Evolutionary conservation across 1,140 invertebrate species (phyloP), one percentile per base, ranked within the genome.

Genomic region (Drosophila repletoides): DNA sequence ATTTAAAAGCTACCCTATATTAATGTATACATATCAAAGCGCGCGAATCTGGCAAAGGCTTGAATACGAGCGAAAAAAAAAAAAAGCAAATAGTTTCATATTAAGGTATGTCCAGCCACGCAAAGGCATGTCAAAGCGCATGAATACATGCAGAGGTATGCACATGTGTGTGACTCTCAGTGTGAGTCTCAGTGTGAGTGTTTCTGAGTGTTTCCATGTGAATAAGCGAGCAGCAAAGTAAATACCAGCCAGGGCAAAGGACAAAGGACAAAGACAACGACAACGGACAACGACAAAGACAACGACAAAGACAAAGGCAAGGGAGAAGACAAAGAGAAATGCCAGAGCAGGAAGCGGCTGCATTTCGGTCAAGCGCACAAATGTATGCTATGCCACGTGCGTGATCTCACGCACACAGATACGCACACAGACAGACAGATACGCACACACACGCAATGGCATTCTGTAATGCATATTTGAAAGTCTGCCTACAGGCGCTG

Each of bases 321-420:
- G 5, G 6, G 34, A 24, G n/a, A 52, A 68, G 51, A 59, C 68
- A 49, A 49, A 52, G 65, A 49, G 56, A 61, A 68, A 72, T 61
- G 58, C 56, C 55, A 43, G 29, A 71, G 65, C 65, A 77, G 74
- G 71, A 73, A 86, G 48, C 66, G 53, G 53, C 41, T 60, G 38
- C 63, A 72, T 72, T 67, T 68, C 55, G 79, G 74, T 86, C 79
- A 83, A 86, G 79, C 79, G 79, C 79, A 71, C 71, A 63, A 56
- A 86, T 80, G 79, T 86, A 84, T 80, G 79, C 79, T 84, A 86
- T 53, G 55, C 21, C 33, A 36, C 12, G 33, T 36, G 17, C 36
- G 31, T 59, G 43, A 59, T 59, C 45, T 60, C 56, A 45, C 61
- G 22, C 51, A 64, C 38, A 38, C 60, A 12, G 12, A 55, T 38